phyloP scores from a whole-genome alignment of 2,888 invertebrate species.

The Mongoloraphidia duomilia region DNA sequence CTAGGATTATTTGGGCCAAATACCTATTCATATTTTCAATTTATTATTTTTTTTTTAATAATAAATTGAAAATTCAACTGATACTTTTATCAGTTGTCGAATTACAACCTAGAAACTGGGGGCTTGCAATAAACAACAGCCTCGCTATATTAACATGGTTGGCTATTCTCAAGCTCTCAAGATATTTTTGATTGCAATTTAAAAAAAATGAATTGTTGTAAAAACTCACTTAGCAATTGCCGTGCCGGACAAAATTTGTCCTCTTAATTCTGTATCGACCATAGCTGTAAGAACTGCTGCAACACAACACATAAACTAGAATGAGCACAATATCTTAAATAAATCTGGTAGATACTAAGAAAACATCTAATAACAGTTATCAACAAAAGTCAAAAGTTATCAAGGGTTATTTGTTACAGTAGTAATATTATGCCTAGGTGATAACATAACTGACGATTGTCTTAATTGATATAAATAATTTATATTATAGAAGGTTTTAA shows the following conservation, averaged over 20 bases:
- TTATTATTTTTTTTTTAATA: not conserved
- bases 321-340: not conserved
- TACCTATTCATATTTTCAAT: not conserved
- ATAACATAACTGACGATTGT: too few relatives aligned
- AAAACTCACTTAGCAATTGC: conserved; percentile 49
- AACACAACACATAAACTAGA: not conserved
- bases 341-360: not conserved
- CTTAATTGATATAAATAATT: too few relatives aligned
- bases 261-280: conserved; percentile 22
- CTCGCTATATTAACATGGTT: too few relatives aligned
- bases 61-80: too few relatives aligned
- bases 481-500: too few relatives aligned
- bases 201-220: conserved; percentile 6
- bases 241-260: conserved; percentile 47
- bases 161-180: too few relatives aligned
- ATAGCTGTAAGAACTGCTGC: conserved; percentile 10
- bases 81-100: too few relatives aligned
- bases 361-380: not conserved
- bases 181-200: not conserved
- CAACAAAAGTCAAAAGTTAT: too few relatives aligned
- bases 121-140: too few relatives aligned
- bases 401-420: too few relatives aligned
- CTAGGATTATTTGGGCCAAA: not conserved
- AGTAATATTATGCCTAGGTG: too few relatives aligned
- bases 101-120: too few relatives aligned